Evolutionary conservation across 2,113 vertebrate species (phyloP).

Genomic region (Notechis scutatus): DNA sequence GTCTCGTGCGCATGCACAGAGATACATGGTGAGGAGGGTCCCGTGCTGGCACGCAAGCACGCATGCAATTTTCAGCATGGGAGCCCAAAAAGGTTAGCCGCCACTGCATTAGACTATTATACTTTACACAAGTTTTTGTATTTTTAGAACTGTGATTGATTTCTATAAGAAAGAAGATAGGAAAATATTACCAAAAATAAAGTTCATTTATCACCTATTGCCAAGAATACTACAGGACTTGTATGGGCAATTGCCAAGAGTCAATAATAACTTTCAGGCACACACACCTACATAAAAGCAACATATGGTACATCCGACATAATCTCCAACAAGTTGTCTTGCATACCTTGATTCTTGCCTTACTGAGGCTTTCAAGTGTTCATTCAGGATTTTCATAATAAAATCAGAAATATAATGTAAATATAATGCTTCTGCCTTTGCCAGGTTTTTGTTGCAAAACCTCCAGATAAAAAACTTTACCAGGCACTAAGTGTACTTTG

Average conservation of each 20-base stretch:
- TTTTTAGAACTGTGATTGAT: neutral
- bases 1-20: no score
- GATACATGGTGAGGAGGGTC: no score
- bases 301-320: neutral
- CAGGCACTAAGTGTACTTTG: constrained; percentile 77
- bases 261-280: neutral
- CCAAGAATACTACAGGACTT: neutral
- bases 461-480: constrained; percentile 70
- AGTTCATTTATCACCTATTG: neutral
- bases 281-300: neutral
- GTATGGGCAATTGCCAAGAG: neutral
- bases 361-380: neutral
- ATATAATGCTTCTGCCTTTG: constrained; percentile 39
- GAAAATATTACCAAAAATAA: neutral
- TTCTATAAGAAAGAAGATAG: neutral
- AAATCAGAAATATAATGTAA: constrained; percentile 12
- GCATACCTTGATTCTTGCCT: neutral
- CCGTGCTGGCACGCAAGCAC: no score
- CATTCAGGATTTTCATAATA: neutral
- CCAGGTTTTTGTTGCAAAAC: constrained; percentile 76
- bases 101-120: neutral
- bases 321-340: neutral
- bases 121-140: neutral
- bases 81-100: no score
- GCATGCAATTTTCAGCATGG: no score